These are phyloP conservation scores for Drosophila percnosoma DNA, from an alignment of 2,888 invertebrate genomes.

Conservation along the genomic window DNA sequence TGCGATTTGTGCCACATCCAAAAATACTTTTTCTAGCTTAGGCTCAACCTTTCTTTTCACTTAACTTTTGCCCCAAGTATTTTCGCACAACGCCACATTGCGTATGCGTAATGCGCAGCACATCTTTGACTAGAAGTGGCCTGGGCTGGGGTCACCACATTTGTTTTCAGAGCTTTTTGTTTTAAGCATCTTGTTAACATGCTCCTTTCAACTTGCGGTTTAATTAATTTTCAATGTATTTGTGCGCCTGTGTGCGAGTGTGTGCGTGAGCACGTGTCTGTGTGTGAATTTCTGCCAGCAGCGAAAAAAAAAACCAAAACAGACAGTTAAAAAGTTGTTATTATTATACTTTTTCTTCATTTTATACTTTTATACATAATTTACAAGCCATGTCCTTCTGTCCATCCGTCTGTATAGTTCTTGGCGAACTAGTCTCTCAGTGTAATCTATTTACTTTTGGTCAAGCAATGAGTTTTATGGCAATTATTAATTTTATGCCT, in stretches of 20 bases:
- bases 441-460: not conserved
- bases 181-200: constrained; percentile 73
- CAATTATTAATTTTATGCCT: not conserved
- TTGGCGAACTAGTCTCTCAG: not conserved
- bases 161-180: constrained; percentile 53
- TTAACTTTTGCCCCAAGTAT: constrained; percentile 64
- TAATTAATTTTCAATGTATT: constrained; percentile 76
- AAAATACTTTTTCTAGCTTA: constrained; percentile 23
- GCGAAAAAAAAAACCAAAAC: not conserved
- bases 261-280: not conserved
- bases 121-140: constrained; percentile 13
- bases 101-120: constrained; percentile 65
- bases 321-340: not conserved
- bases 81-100: constrained; percentile 66
- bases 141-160: constrained; percentile 26
- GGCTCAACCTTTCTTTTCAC: constrained; percentile 46
- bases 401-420: not conserved
- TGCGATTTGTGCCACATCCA: constrained; percentile 37
- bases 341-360: too few relatives aligned
- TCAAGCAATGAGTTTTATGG: not conserved
- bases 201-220: constrained; percentile 62
- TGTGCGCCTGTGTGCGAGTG: constrained; percentile 2
- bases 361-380: not conserved
- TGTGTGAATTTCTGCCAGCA: not conserved
- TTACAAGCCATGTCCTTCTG: not conserved